Evolutionary conservation across 2,888 invertebrate species (phyloP), one percentile per base, ranked within the genome.

Genomic region (Latheticus oryzae): DNA sequence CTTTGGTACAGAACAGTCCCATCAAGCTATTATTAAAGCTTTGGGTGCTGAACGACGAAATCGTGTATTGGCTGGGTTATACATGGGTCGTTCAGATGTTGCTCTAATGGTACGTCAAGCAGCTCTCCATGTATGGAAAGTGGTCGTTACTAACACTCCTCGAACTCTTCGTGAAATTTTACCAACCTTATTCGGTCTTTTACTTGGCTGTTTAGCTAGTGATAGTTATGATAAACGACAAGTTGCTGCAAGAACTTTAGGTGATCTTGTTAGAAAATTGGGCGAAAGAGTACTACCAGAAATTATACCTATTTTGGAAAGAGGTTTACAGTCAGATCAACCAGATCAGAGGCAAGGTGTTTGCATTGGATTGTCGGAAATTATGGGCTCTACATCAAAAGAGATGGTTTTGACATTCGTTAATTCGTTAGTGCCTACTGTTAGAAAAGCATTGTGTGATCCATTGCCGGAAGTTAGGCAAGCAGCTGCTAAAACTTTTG

Each of bases 81-180:
- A 99, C 76, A 97, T 99, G 94, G 96, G 97, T 1, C 84, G 98
- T 51, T 96, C 96, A 43, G 98, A 99, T 75, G 96, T 97, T 0
- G 95, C 97, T 1, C 82, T 97, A 42, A 93, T 96, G 90, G 98
- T 98, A 13, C 86, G 98, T 0, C 98, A 98, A 81, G 94, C 97
- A 0, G 97, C 99, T 4, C 84, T 97, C 52, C 99, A 99, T 78
- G 98, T 99, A 0, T 99, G 99, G 99, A 99, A 99, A 83, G 94
- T 98, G 65, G 96, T 99, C 1, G 98, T 99, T 1, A 93, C 97
- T 1, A 98, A 99, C 77, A 99, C 98, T 0, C 98, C 98, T 0
- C 87, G 95, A 76, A 98, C 98, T 0, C 82, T 99, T 32, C 85
- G 95, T 59, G 98, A 98, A 84, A 97, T 99, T 71, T 82, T 99